Conservation (phyloP, 2,797 vertebrate species). For the Morelia viridis region DNA sequence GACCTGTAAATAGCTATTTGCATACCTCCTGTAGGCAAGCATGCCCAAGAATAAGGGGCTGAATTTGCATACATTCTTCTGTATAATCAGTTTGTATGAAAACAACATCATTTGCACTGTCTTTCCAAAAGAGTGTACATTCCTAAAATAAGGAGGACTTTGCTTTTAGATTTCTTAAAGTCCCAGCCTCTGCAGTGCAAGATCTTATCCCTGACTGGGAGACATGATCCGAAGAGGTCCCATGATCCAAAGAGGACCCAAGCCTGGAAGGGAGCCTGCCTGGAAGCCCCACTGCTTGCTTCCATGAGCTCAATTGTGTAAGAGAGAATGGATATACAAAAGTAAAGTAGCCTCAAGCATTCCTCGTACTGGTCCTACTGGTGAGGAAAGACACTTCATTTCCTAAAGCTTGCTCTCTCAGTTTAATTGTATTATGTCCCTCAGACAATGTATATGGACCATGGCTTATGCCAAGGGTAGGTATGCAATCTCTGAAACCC, state of each 20-base stretch:
- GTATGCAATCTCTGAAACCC: not conserved
- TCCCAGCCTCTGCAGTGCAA: not conserved
- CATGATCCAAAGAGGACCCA: not conserved
- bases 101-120: not conserved
- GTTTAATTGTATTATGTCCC: not conserved
- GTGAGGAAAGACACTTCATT: not conserved
- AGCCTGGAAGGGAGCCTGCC: not conserved
- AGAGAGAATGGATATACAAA: not conserved
- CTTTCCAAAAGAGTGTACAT: not conserved
- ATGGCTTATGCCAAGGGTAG: not conserved
- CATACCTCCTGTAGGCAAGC: not conserved
- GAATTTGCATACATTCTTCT: not conserved
- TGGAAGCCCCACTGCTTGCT: not conserved
- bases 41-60: not conserved
- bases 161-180: not conserved
- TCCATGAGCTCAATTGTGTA: not conserved
- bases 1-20: not conserved
- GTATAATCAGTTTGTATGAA: not conserved
- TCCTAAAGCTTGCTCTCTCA: not conserved
- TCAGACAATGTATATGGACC: not conserved
- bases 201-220: not conserved
- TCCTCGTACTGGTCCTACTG: not conserved
- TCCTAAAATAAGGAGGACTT: not conserved
- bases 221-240: not conserved
- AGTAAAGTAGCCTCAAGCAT: not conserved